Evolutionary conservation across 1,140 invertebrate genomes (phyloP).

Genomic region (Rhagoletis pomonella): DNA sequence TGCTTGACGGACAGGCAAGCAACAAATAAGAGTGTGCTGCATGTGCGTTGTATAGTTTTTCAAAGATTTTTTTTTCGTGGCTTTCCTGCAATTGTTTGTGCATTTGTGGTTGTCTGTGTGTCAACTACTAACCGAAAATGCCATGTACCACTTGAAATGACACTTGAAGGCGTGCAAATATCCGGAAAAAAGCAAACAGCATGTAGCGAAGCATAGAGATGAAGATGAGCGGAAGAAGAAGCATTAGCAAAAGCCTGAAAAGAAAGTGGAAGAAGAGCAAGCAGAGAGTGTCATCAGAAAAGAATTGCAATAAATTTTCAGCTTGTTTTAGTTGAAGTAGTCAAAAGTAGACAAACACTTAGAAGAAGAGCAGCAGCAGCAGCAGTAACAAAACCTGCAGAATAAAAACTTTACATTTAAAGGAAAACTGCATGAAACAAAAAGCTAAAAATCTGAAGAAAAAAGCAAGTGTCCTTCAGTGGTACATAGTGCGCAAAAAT

Average conservation of each 20-base stretch:
- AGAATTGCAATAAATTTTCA: slow-evolving; percentile 29
- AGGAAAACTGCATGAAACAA: background rate
- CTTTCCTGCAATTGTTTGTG: slow-evolving; percentile 23
- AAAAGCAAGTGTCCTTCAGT: background rate
- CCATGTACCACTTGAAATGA: slow-evolving; percentile 47
- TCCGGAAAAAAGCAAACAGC: slow-evolving; percentile 28
- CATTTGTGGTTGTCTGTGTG: slow-evolving; percentile 35
- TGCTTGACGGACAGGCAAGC: slow-evolving; percentile 35
- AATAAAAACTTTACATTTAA: background rate
- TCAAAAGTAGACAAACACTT: background rate
- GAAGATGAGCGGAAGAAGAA: background rate
- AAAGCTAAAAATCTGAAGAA: too few species aligned
- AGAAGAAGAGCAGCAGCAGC: background rate
- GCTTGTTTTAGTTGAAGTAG: slow-evolving; percentile 39
- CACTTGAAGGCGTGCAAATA: slow-evolving; percentile 50
- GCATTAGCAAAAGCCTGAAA: background rate
- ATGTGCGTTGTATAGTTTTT: too few species aligned
- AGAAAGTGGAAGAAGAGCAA: background rate
- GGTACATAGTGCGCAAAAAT: background rate
- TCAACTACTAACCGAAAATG: slow-evolving; percentile 46
- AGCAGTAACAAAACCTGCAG: too few species aligned
- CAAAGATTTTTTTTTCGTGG: too few species aligned
- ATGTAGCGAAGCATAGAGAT: background rate
- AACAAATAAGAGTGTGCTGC: background rate
- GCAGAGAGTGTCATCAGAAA: background rate